Evolutionary conservation across 2,797 vertebrate species (phyloP), one percentile per base, ranked within the genome.

Genomic region (Cyprinella venusta): DNA sequence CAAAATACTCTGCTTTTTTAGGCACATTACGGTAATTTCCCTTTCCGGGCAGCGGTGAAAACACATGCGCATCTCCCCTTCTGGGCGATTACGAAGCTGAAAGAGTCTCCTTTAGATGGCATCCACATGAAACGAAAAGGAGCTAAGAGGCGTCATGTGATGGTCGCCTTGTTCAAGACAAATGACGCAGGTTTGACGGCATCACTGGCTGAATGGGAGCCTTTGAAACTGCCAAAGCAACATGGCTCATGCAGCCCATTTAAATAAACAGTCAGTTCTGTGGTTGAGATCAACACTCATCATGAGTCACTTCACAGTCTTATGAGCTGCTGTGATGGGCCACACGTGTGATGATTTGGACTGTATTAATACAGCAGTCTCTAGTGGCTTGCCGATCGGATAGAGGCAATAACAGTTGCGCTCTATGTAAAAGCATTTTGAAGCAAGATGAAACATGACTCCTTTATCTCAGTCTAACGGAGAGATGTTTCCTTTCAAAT

Each of bases 121-220:
- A 81, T 79, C 81, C 88, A 90, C 90, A 92, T 91, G 85, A 90
- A 92, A 90, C 84, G 88, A 50, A 38, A n/a, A 84, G 80, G 80
- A 79, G 88, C 88, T 79, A 80, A 89, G 87, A 87, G 3, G 83
- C 9, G 89, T 90, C 93, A 93, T 93, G 92, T 94, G 94, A 94
- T 91, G 85, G 84, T 56, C 84, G 86, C 74, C 80, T 90, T 89
- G 85, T 85, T 86, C 48, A 70, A 90, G 86, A 90, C 79, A 86
- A 87, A 86, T 94, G 93, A 93, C 89, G 91, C 91, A 92, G 85
- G 90, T 89, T 87, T 90, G 92, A 93, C 88, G 83, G 91, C 89
- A 91, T 54, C 64, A 0, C 50, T 4, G 38, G 13, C 61, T 94
- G 89, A 95, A 94, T 89, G 82, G 88, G 65, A 0, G 86, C 89